Conservation (phyloP, 2,113 vertebrate genomes). For the Cephalopterus ornatus region DNA sequence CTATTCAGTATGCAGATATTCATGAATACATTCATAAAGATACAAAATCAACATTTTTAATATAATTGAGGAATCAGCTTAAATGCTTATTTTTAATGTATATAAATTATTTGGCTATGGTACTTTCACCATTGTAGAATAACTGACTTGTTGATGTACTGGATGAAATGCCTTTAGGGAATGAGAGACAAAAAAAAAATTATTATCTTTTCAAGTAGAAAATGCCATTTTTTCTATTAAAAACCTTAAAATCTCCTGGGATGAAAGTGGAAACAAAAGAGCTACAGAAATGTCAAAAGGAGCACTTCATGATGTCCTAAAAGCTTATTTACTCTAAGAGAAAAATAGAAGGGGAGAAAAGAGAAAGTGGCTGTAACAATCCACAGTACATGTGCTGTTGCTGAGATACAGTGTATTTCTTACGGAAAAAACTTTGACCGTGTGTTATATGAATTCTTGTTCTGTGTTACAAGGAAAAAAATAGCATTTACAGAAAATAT, state of each 20-base stretch:
- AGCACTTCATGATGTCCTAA: not conserved
- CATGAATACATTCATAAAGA: not conserved
- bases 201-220: not conserved
- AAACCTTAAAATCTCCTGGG: not conserved
- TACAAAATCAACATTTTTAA: not conserved
- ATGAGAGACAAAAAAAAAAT: not conserved
- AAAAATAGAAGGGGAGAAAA: not conserved
- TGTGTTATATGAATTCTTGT: not conserved
- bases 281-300: not conserved
- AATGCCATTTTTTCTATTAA: not conserved
- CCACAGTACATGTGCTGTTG: not conserved
- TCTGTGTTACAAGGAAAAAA: not conserved
- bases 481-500: not conserved
- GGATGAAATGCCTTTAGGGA: not conserved
- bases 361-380: not conserved
- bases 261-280: conserved; percentile 24
- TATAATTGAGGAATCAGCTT: not conserved
- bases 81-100: not conserved
- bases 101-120: not conserved
- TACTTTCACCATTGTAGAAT: not conserved
- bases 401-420: not conserved
- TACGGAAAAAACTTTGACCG: not conserved
- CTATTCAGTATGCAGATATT: not conserved
- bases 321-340: conserved; percentile 4
- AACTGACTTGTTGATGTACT: not conserved